Evolutionary conservation across 2,113 vertebrate species (phyloP).

Genomic region (Oncorhynchus kisutch): DNA sequence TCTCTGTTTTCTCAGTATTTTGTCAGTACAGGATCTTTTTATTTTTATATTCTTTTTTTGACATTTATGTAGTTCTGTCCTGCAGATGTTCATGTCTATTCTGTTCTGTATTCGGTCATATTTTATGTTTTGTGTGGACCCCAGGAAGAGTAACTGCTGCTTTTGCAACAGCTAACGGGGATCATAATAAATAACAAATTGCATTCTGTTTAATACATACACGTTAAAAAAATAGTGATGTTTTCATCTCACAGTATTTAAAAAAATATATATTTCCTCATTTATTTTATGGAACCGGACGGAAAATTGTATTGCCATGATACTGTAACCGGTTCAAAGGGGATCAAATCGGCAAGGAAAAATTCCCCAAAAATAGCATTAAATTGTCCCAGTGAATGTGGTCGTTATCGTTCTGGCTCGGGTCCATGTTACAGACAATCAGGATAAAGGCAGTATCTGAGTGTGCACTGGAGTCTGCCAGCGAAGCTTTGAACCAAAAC

Average conservation of each 20-base stretch:
- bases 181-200: too few species aligned
- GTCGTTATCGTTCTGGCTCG: constrained; percentile 53
- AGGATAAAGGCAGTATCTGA: constrained; percentile 45
- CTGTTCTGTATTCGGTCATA: too few species aligned
- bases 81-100: too few species aligned
- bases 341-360: constrained; percentile 50
- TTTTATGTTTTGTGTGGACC: too few species aligned
- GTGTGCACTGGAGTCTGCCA: constrained; percentile 37
- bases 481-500: constrained; percentile 38
- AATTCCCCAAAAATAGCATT: constrained; percentile 59
- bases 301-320: constrained; percentile 58
- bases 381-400: constrained; percentile 56
- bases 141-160: too few species aligned
- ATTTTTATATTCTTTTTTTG: too few species aligned
- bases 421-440: constrained; percentile 48
- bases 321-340: constrained; percentile 65
- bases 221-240: too few species aligned
- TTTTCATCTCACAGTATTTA: neutral
- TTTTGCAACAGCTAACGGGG: too few species aligned
- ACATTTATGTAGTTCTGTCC: too few species aligned
- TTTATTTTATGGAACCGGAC: constrained; percentile 58
- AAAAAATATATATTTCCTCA: constrained; percentile 40
- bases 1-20: too few species aligned
- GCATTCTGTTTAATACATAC: too few species aligned
- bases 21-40: too few species aligned